phyloP scores from a whole-genome alignment of 2,113 vertebrate genomes.

The Ptyas mucosa region DNA sequence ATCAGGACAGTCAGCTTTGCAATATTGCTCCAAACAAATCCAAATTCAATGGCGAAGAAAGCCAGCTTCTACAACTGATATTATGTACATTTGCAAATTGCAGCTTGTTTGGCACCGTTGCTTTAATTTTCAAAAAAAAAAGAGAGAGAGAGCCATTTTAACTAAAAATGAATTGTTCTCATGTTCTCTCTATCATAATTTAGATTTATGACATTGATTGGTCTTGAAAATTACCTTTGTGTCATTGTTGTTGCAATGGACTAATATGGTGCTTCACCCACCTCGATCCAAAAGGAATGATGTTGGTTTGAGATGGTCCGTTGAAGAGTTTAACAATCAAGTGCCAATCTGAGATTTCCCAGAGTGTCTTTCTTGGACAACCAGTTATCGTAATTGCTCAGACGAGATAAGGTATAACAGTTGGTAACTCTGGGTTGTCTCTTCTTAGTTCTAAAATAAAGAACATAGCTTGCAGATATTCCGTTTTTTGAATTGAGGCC shows the following conservation, averaged over 20 bases:
- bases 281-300: not conserved
- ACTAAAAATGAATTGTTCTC: not conserved
- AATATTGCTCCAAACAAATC: not conserved
- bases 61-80: not conserved
- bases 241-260: not conserved
- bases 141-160: not conserved
- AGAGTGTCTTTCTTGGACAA: not conserved
- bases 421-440: not conserved
- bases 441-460: not conserved
- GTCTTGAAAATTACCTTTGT: not conserved
- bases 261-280: not conserved
- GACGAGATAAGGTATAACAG: not conserved
- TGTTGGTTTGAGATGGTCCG: not conserved
- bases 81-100: not conserved
- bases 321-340: not conserved
- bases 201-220: not conserved
- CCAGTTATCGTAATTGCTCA: not conserved
- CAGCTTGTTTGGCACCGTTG: not conserved
- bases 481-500: not conserved
- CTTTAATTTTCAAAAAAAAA: not conserved
- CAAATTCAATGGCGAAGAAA: not conserved
- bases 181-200: not conserved
- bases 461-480: not conserved
- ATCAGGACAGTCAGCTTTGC: not conserved
- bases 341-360: not conserved